phyloP scores from a whole-genome alignment of 2,113 vertebrate genomes.

The Leptobrachium leishanense region DNA sequence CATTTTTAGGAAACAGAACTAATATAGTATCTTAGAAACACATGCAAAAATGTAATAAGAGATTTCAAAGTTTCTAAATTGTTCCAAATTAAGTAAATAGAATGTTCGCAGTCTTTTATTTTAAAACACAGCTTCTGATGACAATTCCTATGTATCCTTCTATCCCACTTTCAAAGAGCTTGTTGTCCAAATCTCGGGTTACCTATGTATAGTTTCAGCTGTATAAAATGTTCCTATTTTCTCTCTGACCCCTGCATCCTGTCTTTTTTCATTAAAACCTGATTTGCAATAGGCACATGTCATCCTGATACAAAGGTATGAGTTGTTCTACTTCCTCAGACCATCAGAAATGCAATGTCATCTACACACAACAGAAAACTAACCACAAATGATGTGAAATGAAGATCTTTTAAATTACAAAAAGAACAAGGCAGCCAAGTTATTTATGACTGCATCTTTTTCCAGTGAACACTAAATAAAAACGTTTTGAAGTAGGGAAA shows the following conservation, averaged over 20 bases:
- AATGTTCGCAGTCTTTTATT: no score
- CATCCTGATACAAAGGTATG: slow-evolving; percentile 73
- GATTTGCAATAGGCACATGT: slow-evolving; percentile 68
- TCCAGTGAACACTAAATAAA: neutral
- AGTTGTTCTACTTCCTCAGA: slow-evolving; percentile 69
- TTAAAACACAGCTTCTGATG: slow-evolving; percentile 44
- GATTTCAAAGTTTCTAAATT: no score
- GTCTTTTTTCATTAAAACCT: slow-evolving; percentile 77
- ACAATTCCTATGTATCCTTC: slow-evolving; percentile 55
- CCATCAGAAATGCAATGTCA: slow-evolving; percentile 68
- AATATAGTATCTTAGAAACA: no score
- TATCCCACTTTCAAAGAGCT: slow-evolving; percentile 60
- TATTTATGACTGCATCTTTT: slow-evolving; percentile 14
- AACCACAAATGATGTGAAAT: slow-evolving; percentile 47
- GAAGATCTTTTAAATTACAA: slow-evolving; percentile 3
- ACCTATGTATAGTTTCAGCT: slow-evolving; percentile 62
- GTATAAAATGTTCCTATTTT: slow-evolving; percentile 73
- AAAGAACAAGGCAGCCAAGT: neutral
- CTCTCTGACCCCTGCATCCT: slow-evolving; percentile 80
- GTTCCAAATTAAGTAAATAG: no score
- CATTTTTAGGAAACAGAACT: no score
- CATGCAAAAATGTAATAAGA: no score
- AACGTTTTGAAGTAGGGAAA: neutral
- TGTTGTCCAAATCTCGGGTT: slow-evolving; percentile 74
- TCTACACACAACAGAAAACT: slow-evolving; percentile 63